Percentiles rank a stretch among this genome's conserved stretches.
Evolutionary conservation across 92 coral and sea anemone species (phyloP).

Genomic region (Zoanthus solanderi): DNA sequence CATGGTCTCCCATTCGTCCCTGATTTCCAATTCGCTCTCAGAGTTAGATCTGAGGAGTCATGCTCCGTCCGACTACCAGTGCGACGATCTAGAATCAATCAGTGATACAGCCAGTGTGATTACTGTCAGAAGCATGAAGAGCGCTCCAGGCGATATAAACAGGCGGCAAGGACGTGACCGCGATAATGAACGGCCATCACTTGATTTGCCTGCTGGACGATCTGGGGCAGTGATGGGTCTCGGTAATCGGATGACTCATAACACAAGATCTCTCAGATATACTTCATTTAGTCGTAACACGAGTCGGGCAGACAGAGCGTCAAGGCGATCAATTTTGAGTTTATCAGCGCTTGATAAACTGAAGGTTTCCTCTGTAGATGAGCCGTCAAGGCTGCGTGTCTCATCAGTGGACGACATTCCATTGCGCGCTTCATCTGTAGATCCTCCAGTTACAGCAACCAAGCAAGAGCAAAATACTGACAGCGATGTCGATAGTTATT

Average conservation of each 20-base stretch:
- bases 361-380: constrained; percentile 71
- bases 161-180: constrained; percentile 15
- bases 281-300: constrained; percentile 16
- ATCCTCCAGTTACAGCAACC: constrained; percentile 45
- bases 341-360: constrained; percentile 40
- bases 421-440: constrained; percentile 33
- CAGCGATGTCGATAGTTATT: constrained; percentile 83
- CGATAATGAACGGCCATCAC: constrained; percentile 29
- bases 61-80: constrained; percentile 63
- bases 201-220: constrained; percentile 30
- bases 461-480: constrained; percentile 16
- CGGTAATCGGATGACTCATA: constrained; percentile 24
- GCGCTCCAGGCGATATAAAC: constrained; percentile 29
- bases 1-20: constrained; percentile 81
- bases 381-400: constrained; percentile 54
- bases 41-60: constrained; percentile 76
- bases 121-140: constrained; percentile 54
- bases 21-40: constrained; percentile 77
- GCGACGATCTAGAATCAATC: constrained; percentile 64
- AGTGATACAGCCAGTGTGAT: constrained; percentile 56
- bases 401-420: constrained; percentile 74
- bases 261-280: constrained; percentile 34
- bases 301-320: constrained; percentile 16
- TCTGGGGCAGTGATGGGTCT: constrained; percentile 42
- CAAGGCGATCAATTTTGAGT: constrained; percentile 37